Evolutionary conservation across 2,797 vertebrate species (phyloP).

Genomic region (Eutrigla gurnardus): DNA sequence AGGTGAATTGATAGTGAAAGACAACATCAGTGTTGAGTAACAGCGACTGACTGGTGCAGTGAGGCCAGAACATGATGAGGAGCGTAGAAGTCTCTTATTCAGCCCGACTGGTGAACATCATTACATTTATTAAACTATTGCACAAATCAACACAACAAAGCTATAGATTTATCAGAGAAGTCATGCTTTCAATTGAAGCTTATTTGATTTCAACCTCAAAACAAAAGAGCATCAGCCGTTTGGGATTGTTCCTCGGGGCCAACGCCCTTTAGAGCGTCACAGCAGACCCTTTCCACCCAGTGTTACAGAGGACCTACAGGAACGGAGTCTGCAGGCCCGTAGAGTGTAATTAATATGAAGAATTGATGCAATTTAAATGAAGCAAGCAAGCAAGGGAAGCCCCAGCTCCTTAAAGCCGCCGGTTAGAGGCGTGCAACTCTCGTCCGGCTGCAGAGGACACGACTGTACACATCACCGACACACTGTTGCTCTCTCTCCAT

Average conservation of each 20-base stretch:
- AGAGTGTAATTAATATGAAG: constrained; percentile 58
- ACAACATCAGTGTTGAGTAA: constrained; percentile 14
- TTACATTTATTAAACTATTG: constrained; percentile 12
- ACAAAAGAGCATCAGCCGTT: neutral
- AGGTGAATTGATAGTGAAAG: constrained; percentile 35
- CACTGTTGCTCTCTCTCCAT: constrained; percentile 8
- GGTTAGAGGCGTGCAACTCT: constrained; percentile 19
- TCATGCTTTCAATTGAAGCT: neutral
- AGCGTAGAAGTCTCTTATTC: neutral
- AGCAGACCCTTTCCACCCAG: neutral
- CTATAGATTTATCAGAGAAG: neutral
- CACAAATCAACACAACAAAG: constrained; percentile 2
- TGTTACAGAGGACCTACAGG: neutral
- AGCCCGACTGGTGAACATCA: neutral
- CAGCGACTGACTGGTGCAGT: neutral
- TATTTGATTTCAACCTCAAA: neutral
- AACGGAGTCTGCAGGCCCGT: constrained; percentile 24
- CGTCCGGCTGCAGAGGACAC: constrained; percentile 43
- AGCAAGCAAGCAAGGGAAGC: constrained; percentile 27
- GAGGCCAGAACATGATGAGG: constrained; percentile 18
- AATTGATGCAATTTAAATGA: constrained; percentile 49
- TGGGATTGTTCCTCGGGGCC: neutral
- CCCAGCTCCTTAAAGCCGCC: constrained; percentile 14
- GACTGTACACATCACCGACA: constrained; percentile 27
- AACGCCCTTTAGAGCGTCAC: neutral